Evolutionary conservation across 2,797 vertebrate species (phyloP).

Genomic region (Tiaroga cobitis): DNA sequence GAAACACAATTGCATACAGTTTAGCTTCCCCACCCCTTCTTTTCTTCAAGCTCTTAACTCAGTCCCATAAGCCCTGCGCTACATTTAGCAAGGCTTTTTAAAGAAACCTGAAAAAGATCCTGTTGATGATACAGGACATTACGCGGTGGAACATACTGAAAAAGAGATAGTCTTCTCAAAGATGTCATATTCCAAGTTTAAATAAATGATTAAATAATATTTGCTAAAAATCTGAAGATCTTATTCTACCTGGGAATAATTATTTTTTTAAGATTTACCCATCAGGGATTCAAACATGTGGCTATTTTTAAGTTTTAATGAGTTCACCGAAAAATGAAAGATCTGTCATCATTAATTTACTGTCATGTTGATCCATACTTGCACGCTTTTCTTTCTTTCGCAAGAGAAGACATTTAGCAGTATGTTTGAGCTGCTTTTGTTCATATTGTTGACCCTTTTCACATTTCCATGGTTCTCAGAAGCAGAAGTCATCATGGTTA

Average conservation of each 20-base stretch:
- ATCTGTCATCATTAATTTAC: background rate
- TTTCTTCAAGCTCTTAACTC: slow-evolving; percentile 6
- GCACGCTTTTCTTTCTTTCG: background rate
- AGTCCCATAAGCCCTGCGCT: slow-evolving; percentile 7
- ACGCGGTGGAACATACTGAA: background rate
- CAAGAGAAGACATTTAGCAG: background rate
- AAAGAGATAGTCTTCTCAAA: background rate
- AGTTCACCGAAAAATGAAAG: background rate
- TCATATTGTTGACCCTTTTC: background rate
- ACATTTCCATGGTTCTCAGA: background rate
- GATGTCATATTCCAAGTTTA: background rate
- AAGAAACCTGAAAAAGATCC: slow-evolving; percentile 16
- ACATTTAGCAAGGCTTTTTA: slow-evolving; percentile 34
- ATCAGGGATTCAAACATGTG: background rate
- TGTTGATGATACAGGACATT: slow-evolving; percentile 1
- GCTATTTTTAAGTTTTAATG: background rate
- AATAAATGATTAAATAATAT: background rate
- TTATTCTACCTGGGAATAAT: background rate
- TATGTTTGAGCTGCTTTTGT: background rate
- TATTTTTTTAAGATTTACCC: background rate
- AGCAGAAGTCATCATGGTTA: background rate
- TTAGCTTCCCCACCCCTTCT: background rate
- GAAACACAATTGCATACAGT: slow-evolving; percentile 7
- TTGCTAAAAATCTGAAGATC: background rate
- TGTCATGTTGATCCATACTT: background rate